phyloP scores from a whole-genome alignment of 2,888 invertebrate genomes.

The Microctonus brassicae region DNA sequence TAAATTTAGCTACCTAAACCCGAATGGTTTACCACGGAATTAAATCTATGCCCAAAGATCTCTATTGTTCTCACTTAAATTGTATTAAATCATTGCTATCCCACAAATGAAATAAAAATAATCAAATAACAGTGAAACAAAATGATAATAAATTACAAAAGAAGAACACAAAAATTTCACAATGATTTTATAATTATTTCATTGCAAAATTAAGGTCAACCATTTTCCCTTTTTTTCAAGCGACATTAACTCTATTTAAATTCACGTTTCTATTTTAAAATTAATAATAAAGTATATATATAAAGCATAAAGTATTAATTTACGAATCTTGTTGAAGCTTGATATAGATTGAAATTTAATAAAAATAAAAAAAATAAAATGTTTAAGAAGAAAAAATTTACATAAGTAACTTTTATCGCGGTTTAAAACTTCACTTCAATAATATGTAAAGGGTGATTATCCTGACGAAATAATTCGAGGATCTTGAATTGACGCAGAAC shows the following conservation, averaged over 20 bases:
- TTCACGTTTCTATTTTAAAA: no score
- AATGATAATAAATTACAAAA: neutral
- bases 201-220: neutral
- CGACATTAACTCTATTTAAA: no score
- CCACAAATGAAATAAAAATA: neutral
- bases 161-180: neutral
- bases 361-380: neutral
- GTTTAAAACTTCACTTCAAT: neutral
- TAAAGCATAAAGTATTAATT: no score
- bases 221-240: neutral
- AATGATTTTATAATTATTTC: neutral
- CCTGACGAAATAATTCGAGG: conserved; percentile 32
- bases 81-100: neutral
- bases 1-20: neutral
- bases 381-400: neutral
- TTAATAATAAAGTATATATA: no score
- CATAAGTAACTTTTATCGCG: neutral
- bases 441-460: conserved; percentile 15
- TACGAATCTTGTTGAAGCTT: neutral
- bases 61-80: neutral
- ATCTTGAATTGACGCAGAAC: conserved; percentile 10
- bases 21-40: conserved; percentile 1
- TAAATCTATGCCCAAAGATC: conserved; percentile 13
- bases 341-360: neutral
- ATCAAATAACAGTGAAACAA: neutral